These are phyloP conservation scores for Pica pica DNA, from an alignment of 2,113 vertebrate species.

Conservation along the genomic window DNA sequence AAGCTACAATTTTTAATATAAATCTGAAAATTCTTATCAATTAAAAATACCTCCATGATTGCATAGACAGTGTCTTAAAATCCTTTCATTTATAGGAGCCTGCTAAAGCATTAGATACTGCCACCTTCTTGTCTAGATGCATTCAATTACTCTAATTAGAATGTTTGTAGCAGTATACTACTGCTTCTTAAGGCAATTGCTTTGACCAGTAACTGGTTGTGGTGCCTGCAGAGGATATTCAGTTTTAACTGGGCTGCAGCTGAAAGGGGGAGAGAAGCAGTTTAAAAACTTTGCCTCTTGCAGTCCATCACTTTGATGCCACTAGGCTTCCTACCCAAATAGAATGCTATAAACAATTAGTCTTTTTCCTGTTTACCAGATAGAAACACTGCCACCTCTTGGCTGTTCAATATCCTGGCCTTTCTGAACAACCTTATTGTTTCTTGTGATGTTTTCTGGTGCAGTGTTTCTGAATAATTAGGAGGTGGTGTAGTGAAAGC, in stretches of 20 bases:
- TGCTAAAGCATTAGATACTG: not conserved
- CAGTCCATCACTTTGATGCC: not conserved
- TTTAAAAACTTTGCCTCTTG: not conserved
- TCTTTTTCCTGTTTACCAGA: not conserved
- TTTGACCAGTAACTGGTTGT: not conserved
- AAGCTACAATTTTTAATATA: not conserved
- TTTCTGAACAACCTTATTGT: not conserved
- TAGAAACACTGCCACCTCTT: slow-evolving; percentile 44
- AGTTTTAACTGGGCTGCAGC: not conserved
- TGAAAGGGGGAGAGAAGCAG: not conserved
- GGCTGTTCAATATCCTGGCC: not conserved
- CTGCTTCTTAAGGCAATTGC: not conserved
- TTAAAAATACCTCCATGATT: not conserved
- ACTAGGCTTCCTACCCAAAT: not conserved
- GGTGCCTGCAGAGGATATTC: not conserved
- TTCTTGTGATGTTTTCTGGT: not conserved
- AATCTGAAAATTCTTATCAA: not conserved
- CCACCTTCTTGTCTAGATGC: not conserved
- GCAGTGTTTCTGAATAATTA: not conserved
- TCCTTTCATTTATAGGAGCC: not conserved
- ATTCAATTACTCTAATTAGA: not conserved
- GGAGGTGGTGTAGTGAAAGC: not conserved
- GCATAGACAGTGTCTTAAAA: not conserved
- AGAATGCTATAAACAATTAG: not conserved
- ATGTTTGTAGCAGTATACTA: not conserved